A percentile compares a stretch with the other conserved stretches of the same genome.
phyloP scores from a whole-genome alignment of 2,888 invertebrate species.

The Polydrusus pterygomalis region DNA sequence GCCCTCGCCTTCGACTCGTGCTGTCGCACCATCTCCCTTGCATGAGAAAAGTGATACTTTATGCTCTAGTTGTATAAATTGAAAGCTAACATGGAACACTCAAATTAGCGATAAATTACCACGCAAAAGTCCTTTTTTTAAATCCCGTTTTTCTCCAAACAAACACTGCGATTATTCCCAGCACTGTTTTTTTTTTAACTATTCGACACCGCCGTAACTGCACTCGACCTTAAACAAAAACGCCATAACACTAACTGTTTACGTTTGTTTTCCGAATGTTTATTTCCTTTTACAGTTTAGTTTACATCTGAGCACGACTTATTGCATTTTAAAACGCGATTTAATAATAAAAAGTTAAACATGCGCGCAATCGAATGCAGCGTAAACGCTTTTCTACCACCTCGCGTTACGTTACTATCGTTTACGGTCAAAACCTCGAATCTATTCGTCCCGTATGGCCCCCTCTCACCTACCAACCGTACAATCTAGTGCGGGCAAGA shows the following conservation, averaged over 20 bases:
- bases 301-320: constrained; percentile 45
- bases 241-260: constrained; percentile 51
- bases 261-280: constrained; percentile 49
- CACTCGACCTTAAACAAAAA: constrained; percentile 45
- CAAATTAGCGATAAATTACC: too few relatives aligned
- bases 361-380: constrained; percentile 40
- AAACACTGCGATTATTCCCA: neutral
- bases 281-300: constrained; percentile 56
- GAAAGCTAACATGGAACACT: too few relatives aligned
- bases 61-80: too few relatives aligned
- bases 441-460: neutral
- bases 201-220: constrained; percentile 21
- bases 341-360: constrained; percentile 46
- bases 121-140: neutral
- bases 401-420: neutral
- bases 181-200: neutral
- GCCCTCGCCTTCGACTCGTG: too few relatives aligned
- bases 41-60: too few relatives aligned
- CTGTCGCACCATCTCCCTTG: too few relatives aligned
- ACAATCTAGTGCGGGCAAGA: neutral
- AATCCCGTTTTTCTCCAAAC: neutral
- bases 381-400: constrained; percentile 30
- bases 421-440: neutral
- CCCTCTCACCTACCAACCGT: neutral
- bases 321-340: constrained; percentile 51